These are phyloP conservation scores for Poecilia picta DNA, from an alignment of 2,797 vertebrate genomes.

Conservation along the genomic window DNA sequence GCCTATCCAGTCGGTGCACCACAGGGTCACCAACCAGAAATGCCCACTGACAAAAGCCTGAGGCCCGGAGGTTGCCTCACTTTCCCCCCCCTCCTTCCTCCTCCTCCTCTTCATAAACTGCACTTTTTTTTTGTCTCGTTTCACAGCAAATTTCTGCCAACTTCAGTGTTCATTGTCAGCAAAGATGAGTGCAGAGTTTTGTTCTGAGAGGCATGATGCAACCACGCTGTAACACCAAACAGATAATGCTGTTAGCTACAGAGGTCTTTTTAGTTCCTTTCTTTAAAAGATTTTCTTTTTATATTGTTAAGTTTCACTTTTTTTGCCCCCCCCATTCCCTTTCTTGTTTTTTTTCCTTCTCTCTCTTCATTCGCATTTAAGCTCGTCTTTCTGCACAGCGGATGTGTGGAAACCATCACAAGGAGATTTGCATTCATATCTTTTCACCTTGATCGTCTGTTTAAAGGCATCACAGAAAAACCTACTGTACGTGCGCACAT, in stretches of 20 bases:
- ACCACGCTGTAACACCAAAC: constrained; percentile 84
- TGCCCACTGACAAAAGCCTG: constrained; percentile 79
- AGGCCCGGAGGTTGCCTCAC: constrained; percentile 81
- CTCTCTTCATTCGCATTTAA: constrained; percentile 53
- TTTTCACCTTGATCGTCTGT: constrained; percentile 40
- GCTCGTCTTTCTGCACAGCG: constrained; percentile 45
- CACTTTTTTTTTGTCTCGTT: constrained; percentile 83
- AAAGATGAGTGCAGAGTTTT: constrained; percentile 83
- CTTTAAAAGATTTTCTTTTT: constrained; percentile 81
- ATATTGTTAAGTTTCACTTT: constrained; percentile 83
- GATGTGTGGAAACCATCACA: constrained; percentile 29
- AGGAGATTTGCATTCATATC: constrained; percentile 23
- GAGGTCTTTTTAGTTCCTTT: constrained; percentile 83
- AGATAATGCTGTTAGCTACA: constrained; percentile 85
- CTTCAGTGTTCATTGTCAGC: constrained; percentile 86
- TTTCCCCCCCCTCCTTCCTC: constrained; percentile 70
- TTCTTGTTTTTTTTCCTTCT: constrained; percentile 9
- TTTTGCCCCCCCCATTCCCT: constrained; percentile 62
- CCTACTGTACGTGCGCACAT: constrained; percentile 20
- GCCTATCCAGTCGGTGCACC: constrained; percentile 53
- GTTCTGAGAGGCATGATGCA: constrained; percentile 86
- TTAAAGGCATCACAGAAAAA: constrained; percentile 42
- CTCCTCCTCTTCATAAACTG: constrained; percentile 75
- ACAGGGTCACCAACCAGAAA: constrained; percentile 75
- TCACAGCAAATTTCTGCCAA: constrained; percentile 84